These are phyloP conservation scores for Drosophila mulleri DNA, from an alignment of 2,888 invertebrate genomes.

Conservation along the genomic window DNA sequence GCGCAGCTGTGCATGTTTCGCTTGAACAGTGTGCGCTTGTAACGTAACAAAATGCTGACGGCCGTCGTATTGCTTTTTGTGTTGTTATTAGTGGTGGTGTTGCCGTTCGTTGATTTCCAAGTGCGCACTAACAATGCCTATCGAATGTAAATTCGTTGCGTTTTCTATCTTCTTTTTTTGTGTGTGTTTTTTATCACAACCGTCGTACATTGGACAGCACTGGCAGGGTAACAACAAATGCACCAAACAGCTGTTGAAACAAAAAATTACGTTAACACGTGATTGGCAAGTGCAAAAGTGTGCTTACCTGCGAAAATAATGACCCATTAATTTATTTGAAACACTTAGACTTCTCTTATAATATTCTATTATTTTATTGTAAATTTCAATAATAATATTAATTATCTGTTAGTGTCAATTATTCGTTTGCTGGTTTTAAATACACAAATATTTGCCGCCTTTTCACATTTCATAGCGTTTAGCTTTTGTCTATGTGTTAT, in stretches of 20 bases:
- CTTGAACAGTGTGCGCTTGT: constrained; percentile 28
- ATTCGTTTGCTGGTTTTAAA: background rate
- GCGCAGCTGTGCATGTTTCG: constrained; percentile 87
- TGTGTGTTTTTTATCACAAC: constrained; percentile 33
- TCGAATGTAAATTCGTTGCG: constrained; percentile 26
- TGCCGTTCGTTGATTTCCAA: constrained; percentile 12
- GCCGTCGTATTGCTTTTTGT: constrained; percentile 35
- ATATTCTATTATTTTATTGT: background rate
- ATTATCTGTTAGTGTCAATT: background rate
- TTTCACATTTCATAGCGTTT: background rate
- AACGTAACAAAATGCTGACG: constrained; percentile 40
- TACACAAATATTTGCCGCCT: constrained; percentile 16
- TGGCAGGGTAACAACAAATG: constrained; percentile 58
- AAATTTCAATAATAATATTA: background rate
- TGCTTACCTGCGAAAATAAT: background rate
- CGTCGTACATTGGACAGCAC: constrained; percentile 50
- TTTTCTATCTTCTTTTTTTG: constrained; percentile 19
- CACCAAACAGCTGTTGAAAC: constrained; percentile 38
- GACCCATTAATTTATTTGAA: background rate
- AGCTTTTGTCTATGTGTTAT: constrained; percentile 27
- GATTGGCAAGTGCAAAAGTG: constrained; percentile 19
- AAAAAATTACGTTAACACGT: constrained; percentile 13
- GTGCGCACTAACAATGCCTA: constrained; percentile 41
- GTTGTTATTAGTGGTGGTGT: background rate
- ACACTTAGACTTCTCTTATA: too few species aligned